Evolutionary conservation across 2,797 vertebrate genomes (phyloP), one percentile per base, ranked within the genome.

Genomic region (Morus bassanus): DNA sequence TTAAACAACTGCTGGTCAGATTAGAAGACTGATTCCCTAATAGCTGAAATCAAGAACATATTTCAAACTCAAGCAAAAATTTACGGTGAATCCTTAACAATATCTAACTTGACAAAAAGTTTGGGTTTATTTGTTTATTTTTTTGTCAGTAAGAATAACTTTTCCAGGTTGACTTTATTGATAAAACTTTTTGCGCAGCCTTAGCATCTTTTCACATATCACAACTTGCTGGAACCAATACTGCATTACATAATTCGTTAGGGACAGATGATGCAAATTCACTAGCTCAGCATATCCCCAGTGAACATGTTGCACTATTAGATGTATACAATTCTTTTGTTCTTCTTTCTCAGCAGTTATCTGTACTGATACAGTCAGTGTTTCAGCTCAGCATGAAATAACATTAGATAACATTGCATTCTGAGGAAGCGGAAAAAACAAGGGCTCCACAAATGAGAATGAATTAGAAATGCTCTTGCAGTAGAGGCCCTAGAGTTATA

Each of bases 381-480:
- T 97, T 98, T 98, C 92, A 96, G 97, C 97, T 95, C 97, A 97
- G 96, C 96, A 79, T 96, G 97, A 98, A 98, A 97, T 95, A 97
- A 93, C 69, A 95, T 98, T 96, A 97, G 93, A 97, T 96, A 98
- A 96, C 75, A 84, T 67, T 85, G 63, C 77, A 85, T 95, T 96
- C 89, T 67, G 91, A 94, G 69, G 95, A 96, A 94, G 88, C 1
- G 13, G 89, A 95, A 94, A 97, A 97, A 98, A 96, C 91, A 94
- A 97, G 61, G 63, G 21, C 65, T 97, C 74, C 95, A 83, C 93
- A 91, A 97, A 95, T 93, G 89, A 94, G 85, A 97, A 96, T 88
- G 93, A 97, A 97, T 97, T 97, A 96, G 95, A 97, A 97, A 97
- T 95, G 81, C 85, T 91, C 67, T 96, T 91, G 59, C 81, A 95